These are phyloP conservation scores for Cylloceria caligata DNA, from an alignment of 2,888 invertebrate genomes.

Conservation along the genomic window DNA sequence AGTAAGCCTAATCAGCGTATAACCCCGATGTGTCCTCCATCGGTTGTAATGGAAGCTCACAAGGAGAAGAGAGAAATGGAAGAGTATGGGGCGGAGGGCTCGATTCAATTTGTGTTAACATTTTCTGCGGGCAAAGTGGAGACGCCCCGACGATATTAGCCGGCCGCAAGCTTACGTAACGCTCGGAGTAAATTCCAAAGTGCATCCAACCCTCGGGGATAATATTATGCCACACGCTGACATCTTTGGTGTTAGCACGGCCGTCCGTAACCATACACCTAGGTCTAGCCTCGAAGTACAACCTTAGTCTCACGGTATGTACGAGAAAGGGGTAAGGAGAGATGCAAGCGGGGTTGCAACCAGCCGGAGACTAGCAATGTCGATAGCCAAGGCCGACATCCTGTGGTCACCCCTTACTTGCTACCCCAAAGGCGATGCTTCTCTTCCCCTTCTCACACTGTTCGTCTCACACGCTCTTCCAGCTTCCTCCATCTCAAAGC, in stretches of 20 bases:
- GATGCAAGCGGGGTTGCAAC: conserved; percentile 49
- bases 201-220: conserved; percentile 72
- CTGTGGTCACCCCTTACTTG: conserved; percentile 81
- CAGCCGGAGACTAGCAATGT: conserved; percentile 74
- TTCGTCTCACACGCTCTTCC: conserved; percentile 41
- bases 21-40: neutral
- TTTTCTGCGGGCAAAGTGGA: conserved; percentile 73
- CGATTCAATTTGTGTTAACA: conserved; percentile 71
- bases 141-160: conserved; percentile 72
- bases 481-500: conserved; percentile 10
- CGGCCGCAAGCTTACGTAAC: conserved; percentile 72
- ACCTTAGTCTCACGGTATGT: conserved; percentile 67
- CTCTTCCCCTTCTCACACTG: conserved; percentile 68
- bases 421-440: conserved; percentile 80
- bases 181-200: conserved; percentile 76
- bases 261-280: conserved; percentile 76
- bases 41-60: neutral
- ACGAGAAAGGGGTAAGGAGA: conserved; percentile 23
- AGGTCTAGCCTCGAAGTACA: conserved; percentile 43
- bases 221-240: conserved; percentile 79
- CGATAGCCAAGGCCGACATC: conserved; percentile 81
- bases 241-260: conserved; percentile 79
- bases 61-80: neutral
- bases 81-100: conserved; percentile 9
- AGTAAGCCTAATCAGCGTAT: neutral